Conservation (phyloP, 2,113 vertebrate genomes). For the Machaerirhynchus nigripectus region DNA sequence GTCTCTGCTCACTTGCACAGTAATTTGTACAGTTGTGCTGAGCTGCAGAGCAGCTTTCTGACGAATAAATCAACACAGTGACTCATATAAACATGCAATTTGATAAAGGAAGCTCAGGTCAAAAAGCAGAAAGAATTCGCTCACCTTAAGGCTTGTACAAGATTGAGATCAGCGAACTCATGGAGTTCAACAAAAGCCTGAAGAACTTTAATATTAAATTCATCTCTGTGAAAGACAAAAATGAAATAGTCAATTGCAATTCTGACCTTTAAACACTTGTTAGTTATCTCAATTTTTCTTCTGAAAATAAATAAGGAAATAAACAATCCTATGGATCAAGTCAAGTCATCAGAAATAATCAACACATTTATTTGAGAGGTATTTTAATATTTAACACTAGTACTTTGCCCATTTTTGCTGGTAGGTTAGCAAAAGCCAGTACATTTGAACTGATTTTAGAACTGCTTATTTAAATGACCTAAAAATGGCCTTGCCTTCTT, state of each 20-base stretch:
- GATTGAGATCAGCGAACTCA: constrained; percentile 97
- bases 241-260: background rate
- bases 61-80: background rate
- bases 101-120: background rate
- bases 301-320: background rate
- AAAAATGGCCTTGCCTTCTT: background rate
- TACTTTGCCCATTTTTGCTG: background rate
- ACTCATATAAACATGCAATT: background rate
- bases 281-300: background rate
- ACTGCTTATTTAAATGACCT: background rate
- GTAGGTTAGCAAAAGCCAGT: background rate
- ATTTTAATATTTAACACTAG: background rate
- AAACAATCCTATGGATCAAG: background rate
- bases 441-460: background rate
- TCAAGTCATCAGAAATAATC: background rate
- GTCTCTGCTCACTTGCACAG: background rate
- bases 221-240: constrained; percentile 80
- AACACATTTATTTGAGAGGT: background rate
- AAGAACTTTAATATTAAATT: constrained; percentile 98
- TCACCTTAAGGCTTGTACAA: constrained; percentile 96
- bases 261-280: background rate
- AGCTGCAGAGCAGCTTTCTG: background rate
- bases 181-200: constrained; percentile 98
- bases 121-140: background rate
- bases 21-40: background rate